A percentile compares a stretch with the other conserved stretches of the same genome.
Evolutionary conservation across 2,797 vertebrate genomes (phyloP).

Genomic region (Botia kubotai): DNA sequence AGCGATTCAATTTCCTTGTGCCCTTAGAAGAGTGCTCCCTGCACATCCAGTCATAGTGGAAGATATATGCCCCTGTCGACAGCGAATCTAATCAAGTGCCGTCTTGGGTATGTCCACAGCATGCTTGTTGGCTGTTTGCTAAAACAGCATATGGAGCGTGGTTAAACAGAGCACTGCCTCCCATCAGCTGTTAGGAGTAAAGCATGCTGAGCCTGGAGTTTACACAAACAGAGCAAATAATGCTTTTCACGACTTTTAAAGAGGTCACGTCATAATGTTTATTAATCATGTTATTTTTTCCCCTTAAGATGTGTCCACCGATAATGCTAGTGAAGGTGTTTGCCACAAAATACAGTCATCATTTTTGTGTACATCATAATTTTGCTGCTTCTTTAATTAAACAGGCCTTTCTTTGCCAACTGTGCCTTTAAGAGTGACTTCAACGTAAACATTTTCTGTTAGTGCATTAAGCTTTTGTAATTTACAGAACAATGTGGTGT

Average conservation of each 20-base stretch:
- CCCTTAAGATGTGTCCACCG: too few relatives aligned
- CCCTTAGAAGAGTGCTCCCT: slow-evolving; percentile 59
- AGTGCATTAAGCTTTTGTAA: too few relatives aligned
- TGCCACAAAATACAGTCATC: too few relatives aligned
- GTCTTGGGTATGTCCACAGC: slow-evolving; percentile 60
- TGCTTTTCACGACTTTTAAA: background rate
- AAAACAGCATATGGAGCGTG: slow-evolving; percentile 24
- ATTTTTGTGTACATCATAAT: too few relatives aligned
- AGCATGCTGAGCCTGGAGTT: background rate
- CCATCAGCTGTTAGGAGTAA: slow-evolving; percentile 14
- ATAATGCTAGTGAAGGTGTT: too few relatives aligned
- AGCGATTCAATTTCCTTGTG: slow-evolving; percentile 66
- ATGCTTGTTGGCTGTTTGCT: slow-evolving; percentile 52
- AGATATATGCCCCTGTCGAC: slow-evolving; percentile 76
- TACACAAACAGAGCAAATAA: background rate
- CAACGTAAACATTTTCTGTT: too few relatives aligned
- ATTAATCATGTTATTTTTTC: background rate
- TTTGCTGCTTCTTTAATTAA: too few relatives aligned
- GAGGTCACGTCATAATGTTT: background rate
- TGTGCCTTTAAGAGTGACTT: too few relatives aligned
- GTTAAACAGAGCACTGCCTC: slow-evolving; percentile 16
- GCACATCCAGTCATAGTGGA: slow-evolving; percentile 50
- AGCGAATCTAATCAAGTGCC: slow-evolving; percentile 73
- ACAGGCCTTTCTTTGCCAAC: too few relatives aligned
- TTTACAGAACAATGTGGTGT: too few relatives aligned